Conservation (phyloP, 2,113 vertebrate genomes). For the Rhegmatorhina hoffmannsi region DNA sequence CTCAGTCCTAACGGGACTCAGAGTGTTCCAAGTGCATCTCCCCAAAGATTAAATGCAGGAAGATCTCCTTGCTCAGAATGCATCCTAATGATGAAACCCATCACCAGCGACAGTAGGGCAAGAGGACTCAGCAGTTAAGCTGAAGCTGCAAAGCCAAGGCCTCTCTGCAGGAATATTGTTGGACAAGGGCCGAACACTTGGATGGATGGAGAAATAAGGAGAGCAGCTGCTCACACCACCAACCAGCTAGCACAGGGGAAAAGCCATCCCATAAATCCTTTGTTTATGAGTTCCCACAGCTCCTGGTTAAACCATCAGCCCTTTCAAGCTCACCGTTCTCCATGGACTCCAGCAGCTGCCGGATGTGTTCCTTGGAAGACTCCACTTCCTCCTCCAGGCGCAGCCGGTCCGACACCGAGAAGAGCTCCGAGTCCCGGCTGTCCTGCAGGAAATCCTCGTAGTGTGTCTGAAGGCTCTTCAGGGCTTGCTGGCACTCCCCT, state of each 20-base stretch:
- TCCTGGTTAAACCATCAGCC: background rate
- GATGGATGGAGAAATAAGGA: background rate
- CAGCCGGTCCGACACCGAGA: constrained; percentile 82
- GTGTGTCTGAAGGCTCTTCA: constrained; percentile 87
- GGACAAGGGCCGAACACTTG: background rate
- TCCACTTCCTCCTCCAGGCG: constrained; percentile 88
- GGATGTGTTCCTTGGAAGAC: constrained; percentile 84
- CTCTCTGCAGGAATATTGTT: background rate
- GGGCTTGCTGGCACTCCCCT: constrained; percentile 83
- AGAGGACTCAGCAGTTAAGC: background rate
- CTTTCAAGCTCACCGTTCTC: constrained; percentile 84
- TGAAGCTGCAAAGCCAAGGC: background rate
- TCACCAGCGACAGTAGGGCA: rapidly evolving
- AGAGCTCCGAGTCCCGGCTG: constrained; percentile 87
- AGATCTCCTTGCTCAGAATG: background rate
- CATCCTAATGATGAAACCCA: background rate
- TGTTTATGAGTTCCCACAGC: background rate
- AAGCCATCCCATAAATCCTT: background rate
- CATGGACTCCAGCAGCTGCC: constrained; percentile 86
- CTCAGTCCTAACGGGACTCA: rapidly evolving
- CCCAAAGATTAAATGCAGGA: background rate
- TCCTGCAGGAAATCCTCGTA: constrained; percentile 90
- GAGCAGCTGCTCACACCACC: constrained; percentile 7
- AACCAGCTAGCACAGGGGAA: background rate
- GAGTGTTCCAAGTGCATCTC: rapidly evolving